A percentile compares a stretch with the other conserved stretches of the same genome.
These are phyloP conservation scores for Gouania willdenowi DNA, from an alignment of 2,797 vertebrate species.

Conservation along the genomic window DNA sequence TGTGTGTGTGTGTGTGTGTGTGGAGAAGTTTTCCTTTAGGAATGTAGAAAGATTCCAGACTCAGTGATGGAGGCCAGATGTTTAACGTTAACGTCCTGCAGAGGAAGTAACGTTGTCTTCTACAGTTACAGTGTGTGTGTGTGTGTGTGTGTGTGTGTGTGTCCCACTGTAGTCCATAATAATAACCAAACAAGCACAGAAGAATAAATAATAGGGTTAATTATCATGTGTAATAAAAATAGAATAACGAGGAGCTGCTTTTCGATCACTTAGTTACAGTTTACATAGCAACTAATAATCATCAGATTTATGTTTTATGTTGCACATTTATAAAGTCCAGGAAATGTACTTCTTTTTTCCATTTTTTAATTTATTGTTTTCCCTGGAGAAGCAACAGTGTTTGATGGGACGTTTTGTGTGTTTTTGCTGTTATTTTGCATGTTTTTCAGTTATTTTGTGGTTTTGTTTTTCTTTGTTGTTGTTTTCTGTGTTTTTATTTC, in stretches of 20 bases:
- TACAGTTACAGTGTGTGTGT: constrained; percentile 24
- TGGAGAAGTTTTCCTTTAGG: no score
- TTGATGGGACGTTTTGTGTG: no score
- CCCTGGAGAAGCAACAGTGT: background rate
- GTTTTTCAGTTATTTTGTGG: no score
- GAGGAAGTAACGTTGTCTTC: constrained; percentile 49
- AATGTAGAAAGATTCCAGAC: constrained; percentile 46
- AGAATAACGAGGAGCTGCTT: constrained; percentile 20
- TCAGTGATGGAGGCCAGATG: constrained; percentile 61
- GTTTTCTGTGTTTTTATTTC: no score
- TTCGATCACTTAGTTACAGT: constrained; percentile 29
- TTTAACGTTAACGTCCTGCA: constrained; percentile 50
- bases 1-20: no score
- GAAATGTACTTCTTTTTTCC: no score
- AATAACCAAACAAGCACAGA: constrained; percentile 11
- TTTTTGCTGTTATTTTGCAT: no score
- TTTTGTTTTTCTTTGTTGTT: no score
- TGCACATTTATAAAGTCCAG: no score
- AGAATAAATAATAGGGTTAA: constrained; percentile 23
- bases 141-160: constrained; percentile 21
- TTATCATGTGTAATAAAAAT: constrained; percentile 39
- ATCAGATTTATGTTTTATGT: constrained; percentile 11
- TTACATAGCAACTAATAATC: constrained; percentile 33
- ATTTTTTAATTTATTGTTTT: no score
- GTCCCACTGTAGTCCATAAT: background rate